Evolutionary conservation across 2,113 vertebrate genomes (phyloP).

Genomic region (Carettochelys insculpta): DNA sequence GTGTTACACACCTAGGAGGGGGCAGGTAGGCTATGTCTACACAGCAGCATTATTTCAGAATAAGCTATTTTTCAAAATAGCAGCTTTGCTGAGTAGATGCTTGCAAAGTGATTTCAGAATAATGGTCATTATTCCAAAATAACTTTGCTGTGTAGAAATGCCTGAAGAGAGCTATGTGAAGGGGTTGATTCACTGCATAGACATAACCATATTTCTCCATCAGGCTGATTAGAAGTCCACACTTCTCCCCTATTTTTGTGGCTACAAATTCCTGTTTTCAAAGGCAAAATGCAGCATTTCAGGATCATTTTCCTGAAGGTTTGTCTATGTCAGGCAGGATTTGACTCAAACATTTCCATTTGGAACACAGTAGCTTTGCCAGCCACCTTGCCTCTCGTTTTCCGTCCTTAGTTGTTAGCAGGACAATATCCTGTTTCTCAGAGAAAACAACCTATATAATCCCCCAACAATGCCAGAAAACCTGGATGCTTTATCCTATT

Average conservation of each 20-base stretch:
- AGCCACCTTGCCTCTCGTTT: not conserved
- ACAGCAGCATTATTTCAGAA: no score
- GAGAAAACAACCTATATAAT: not conserved
- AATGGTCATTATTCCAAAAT: no score
- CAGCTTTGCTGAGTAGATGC: no score
- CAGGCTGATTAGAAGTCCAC: not conserved
- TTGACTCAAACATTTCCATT: not conserved
- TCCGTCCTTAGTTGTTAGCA: not conserved
- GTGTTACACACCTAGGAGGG: not conserved
- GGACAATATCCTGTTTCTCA: not conserved
- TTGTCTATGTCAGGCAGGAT: not conserved
- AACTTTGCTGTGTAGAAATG: no score
- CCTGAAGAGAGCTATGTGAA: not conserved
- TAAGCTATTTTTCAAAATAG: no score
- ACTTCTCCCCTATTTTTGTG: not conserved
- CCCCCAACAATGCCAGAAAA: not conserved
- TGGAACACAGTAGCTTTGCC: not conserved
- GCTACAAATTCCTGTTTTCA: not conserved
- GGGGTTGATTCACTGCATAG: not conserved
- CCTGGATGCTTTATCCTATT: not conserved
- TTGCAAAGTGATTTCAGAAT: no score
- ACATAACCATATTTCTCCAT: not conserved
- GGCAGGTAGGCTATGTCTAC: no score
- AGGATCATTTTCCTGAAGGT: not conserved
- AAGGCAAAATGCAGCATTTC: not conserved